Evolutionary conservation across 1,140 invertebrate genomes (phyloP).

Genomic region (Cydia strobilella): DNA sequence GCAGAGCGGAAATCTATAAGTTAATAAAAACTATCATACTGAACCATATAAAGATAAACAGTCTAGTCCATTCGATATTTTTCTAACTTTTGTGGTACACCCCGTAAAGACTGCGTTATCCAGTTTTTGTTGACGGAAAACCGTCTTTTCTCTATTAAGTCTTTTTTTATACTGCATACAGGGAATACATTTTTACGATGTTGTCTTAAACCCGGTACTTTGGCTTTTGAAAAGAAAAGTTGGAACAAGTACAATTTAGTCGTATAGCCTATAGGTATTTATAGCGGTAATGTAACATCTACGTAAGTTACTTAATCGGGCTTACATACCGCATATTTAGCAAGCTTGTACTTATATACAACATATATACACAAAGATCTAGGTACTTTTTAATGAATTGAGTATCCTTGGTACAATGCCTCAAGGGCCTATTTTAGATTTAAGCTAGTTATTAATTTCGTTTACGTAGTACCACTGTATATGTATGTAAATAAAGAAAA

Average conservation of each 20-base stretch:
- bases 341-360: too few species aligned
- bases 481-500: too few species aligned
- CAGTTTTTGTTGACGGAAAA: slow-evolving; percentile 28
- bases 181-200: not conserved
- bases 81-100: slow-evolving; percentile 12
- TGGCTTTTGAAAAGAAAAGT: not conserved
- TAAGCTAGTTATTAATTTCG: too few species aligned
- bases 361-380: too few species aligned
- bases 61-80: not conserved
- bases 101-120: slow-evolving; percentile 21
- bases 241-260: not conserved
- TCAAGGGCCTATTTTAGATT: too few species aligned
- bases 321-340: too few species aligned
- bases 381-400: too few species aligned
- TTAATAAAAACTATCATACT: not conserved
- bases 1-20: not conserved
- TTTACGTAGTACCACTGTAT: too few species aligned
- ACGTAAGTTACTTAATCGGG: too few species aligned
- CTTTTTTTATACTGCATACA: slow-evolving; percentile 11
- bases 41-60: not conserved
- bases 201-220: not conserved
- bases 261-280: not conserved
- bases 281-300: too few species aligned
- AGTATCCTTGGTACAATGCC: too few species aligned
- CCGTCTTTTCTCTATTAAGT: slow-evolving; percentile 5